A percentile compares a stretch with the other conserved stretches of the same genome.
Conservation (phyloP, 2,888 invertebrate species). For the Melanotus villosus region DNA sequence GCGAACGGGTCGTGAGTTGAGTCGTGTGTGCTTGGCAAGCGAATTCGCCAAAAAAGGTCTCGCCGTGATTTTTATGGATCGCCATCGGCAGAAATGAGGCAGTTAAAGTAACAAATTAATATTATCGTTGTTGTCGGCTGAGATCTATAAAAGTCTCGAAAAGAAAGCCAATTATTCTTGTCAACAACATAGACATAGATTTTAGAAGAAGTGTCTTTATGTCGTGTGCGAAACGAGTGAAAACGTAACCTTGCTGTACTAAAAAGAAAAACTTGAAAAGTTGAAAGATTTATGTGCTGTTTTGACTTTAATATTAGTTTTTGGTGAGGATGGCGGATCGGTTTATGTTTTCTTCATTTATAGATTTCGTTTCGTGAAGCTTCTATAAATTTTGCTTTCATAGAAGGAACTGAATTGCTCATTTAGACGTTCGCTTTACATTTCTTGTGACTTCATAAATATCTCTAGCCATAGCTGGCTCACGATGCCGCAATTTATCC, state of each 20-base stretch:
- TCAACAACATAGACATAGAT: conserved; percentile 31
- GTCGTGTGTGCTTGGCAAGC: neutral
- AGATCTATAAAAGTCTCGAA: conserved; percentile 29
- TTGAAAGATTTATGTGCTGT: neutral
- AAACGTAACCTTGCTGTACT: neutral
- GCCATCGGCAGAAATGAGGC: conserved; percentile 15
- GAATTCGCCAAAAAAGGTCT: neutral
- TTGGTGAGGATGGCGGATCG: too few relatives aligned
- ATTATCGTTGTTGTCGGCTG: conserved; percentile 1
- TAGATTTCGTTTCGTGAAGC: too few relatives aligned
- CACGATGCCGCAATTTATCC: conserved; percentile 9
- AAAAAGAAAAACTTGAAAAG: neutral
- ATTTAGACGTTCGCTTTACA: neutral
- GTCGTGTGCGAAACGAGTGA: conserved; percentile 16
- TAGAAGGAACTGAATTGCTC: neutral
- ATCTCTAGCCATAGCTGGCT: neutral
- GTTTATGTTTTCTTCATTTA: too few relatives aligned
- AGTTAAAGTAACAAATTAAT: conserved; percentile 25
- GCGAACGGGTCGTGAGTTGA: too few relatives aligned
- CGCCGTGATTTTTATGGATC: conserved; percentile 1
- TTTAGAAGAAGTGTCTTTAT: conserved; percentile 21
- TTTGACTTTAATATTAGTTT: neutral
- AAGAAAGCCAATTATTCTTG: conserved; percentile 31
- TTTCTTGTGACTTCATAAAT: conserved; percentile 16
- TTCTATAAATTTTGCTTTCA: too few relatives aligned